Base-by-base conservation (phyloP, 2,797 vertebrate species). In the Catostomus latipinnis region DNA sequence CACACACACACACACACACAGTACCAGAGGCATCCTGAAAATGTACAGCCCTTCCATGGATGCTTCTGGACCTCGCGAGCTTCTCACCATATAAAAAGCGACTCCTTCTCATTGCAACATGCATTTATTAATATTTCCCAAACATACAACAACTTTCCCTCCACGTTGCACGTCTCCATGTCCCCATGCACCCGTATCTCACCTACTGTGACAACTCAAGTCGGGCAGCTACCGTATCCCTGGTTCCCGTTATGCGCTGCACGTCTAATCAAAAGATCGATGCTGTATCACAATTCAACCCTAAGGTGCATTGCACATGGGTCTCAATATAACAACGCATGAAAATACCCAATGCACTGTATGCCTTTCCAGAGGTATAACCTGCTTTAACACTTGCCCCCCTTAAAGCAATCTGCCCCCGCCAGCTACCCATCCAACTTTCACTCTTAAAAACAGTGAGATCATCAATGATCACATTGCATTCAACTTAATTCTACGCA, bases 111-210 rank as follows among this genome's bases (percentile, higher is more conserved):
- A 65, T 12, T 79, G 77, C 77, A 72, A 49, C 69, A 71, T 2
- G 60, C 69, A 72, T 65, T 52, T 62, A 73, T 57, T 50, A 67
- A 50, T 12, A 58, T 58, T 16, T 14, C 63, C 62, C 61, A 50
- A 70, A 80, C 70, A 70, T 73, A 53, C 53, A 66, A 34, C 34
- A 79, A 79, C 78, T 80, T 80, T 73, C 52, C 50, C 78, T 52
- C 46, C 12, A 45, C 75, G 60, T 54, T 70, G 46, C 65, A 0
- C 45, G 4, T 63, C 34, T 50, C 16, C 69, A 66, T 46, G 48
- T 71, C 49, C 57, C 16, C 34, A 43, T 50, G n/a, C 18, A 6
- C 22, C 43, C 10, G 10, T 68, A 54, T 45, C 52, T 13, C n/a
- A 43, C 53, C 34, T 16, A 12, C 6, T 1, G 9, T 22, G 12